These are phyloP conservation scores for Drosophila eohydei DNA, from an alignment of 2,888 invertebrate species.

Conservation along the genomic window DNA sequence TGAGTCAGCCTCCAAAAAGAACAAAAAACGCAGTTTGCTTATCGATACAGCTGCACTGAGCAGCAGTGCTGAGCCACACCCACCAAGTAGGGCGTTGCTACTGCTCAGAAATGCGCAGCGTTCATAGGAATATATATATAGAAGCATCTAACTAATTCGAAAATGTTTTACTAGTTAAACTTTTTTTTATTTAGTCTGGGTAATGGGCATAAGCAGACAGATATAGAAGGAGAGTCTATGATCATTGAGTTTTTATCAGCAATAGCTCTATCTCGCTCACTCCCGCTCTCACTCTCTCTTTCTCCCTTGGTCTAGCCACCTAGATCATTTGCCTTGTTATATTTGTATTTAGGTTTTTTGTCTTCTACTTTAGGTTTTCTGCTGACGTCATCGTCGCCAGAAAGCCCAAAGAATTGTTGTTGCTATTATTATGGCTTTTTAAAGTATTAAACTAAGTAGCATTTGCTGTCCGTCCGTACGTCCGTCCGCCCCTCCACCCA, in stretches of 20 bases:
- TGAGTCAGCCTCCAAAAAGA: slow-evolving; percentile 2
- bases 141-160: not conserved
- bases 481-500: slow-evolving; percentile 6
- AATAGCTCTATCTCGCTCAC: too few relatives aligned
- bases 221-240: not conserved
- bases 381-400: slow-evolving; percentile 58
- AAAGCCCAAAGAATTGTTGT: slow-evolving; percentile 30
- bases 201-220: not conserved
- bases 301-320: not conserved
- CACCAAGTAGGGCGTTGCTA: not conserved
- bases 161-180: not conserved
- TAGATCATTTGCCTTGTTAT: slow-evolving; percentile 12
- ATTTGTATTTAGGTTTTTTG: slow-evolving; percentile 8
- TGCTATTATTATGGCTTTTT: slow-evolving; percentile 74
- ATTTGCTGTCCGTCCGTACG: slow-evolving; percentile 39
- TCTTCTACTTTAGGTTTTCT: slow-evolving; percentile 36
- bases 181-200: not conserved
- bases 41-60: slow-evolving; percentile 6
- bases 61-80: not conserved
- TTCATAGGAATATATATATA: not conserved
- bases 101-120: not conserved
- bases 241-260: too few relatives aligned
- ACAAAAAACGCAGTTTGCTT: not conserved
- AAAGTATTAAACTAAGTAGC: slow-evolving; percentile 77
- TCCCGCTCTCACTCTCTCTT: too few relatives aligned